These are phyloP conservation scores for Adela reaumurella DNA, from an alignment of 2,888 invertebrate species.

Conservation along the genomic window DNA sequence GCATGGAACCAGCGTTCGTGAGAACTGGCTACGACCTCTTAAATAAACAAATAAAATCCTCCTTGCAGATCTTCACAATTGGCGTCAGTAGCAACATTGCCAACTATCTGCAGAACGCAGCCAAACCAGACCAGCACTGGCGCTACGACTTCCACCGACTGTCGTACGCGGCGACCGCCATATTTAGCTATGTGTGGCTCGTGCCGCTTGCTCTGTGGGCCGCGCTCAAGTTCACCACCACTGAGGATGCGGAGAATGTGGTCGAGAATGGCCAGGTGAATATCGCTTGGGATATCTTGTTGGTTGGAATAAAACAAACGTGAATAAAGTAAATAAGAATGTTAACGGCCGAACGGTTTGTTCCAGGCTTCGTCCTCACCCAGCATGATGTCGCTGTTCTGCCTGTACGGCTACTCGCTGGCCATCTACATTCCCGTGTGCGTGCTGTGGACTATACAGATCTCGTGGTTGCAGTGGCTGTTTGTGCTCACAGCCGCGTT, in stretches of 20 bases:
- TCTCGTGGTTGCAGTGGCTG: constrained; percentile 81
- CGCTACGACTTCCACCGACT: constrained; percentile 91
- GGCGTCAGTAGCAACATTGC: constrained; percentile 93
- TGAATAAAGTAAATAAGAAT: no score
- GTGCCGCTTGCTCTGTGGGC: constrained; percentile 84
- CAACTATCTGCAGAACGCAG: constrained; percentile 78
- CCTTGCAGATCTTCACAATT: constrained; percentile 76
- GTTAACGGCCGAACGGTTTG: no score
- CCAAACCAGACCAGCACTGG: constrained; percentile 72
- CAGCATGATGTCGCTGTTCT: constrained; percentile 81
- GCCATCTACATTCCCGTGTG: constrained; percentile 93
- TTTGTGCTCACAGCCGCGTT: constrained; percentile 77
- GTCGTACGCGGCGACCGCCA: constrained; percentile 86
- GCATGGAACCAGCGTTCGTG: no score
- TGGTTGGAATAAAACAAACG: no score
- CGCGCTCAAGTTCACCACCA: constrained; percentile 76
- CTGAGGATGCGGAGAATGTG: constrained; percentile 53
- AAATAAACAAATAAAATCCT: not conserved
- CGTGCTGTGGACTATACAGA: constrained; percentile 86
- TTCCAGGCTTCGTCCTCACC: constrained; percentile 54
- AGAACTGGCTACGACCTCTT: no score
- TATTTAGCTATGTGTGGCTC: constrained; percentile 84
- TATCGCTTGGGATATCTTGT: no score
- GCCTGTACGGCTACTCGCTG: constrained; percentile 93
- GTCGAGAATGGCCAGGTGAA: constrained; percentile 64